Evolutionary conservation across 2,797 vertebrate species (phyloP), one percentile per base, ranked within the genome.

Genomic region (Microctenopoma stevenorrisi): DNA sequence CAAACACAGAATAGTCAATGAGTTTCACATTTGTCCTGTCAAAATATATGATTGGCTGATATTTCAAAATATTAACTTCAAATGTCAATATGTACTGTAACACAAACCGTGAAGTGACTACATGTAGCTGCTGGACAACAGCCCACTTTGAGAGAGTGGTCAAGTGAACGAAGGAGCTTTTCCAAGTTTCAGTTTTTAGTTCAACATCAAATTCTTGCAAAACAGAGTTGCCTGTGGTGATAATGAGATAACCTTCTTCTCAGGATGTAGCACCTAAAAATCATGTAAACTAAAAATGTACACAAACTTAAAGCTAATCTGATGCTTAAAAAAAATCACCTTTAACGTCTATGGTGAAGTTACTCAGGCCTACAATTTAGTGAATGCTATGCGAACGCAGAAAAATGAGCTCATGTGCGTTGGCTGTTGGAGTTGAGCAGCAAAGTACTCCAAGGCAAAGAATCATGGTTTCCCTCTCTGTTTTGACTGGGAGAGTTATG

Each of bases 61-160:
- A 84, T 89, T 90, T 92, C 88, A 86, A 90, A 91, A 88, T 79
- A 76, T 84, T 78, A 74, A 74, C 78, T 86, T 86, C 68, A 69
- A 87, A 89, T 92, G 90, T 91, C 89, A 91, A 91, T 91, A 90
- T 90, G 89, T 83, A 81, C 89, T 86, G 91, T 88, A 90, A 91
- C 82, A 88, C 85, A 84, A 88, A 87, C 87, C 76, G 67, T 84
- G 74, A 87, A 84, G 89, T 90, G 83, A 90, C 84, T 86, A 88
- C 88, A 88, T 86, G 87, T 83, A 87, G 84, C 82, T 80, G 83
- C 88, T 91, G 90, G 91, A 93, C 78, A 85, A 84, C 81, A 66
- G 88, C 89, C 82, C 73, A 84, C 82, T 86, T 77, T 85, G 69
- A 91, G 69, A 87, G 70, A 70, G 70, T 77, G 76, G 80, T 87